Evolutionary conservation across 2,113 vertebrate species (phyloP).

Genomic region (Taurulus bubalis): DNA sequence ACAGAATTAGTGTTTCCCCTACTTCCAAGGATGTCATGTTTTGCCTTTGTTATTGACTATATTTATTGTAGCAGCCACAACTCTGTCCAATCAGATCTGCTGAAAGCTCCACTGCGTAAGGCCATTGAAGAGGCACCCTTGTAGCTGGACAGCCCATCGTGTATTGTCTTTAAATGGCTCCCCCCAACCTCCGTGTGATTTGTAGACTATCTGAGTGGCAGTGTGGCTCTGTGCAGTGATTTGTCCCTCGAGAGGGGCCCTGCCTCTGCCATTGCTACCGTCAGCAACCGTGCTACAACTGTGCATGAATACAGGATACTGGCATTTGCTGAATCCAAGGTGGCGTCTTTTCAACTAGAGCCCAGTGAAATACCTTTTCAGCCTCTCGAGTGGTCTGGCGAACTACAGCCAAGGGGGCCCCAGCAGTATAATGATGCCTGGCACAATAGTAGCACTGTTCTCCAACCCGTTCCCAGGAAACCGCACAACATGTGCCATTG

Average conservation of each 20-base stretch:
- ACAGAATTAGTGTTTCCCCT: constrained; percentile 38
- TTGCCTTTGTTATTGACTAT: constrained; percentile 39
- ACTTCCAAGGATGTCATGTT: constrained; percentile 41
- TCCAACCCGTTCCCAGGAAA: constrained; percentile 86
- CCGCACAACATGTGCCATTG: constrained; percentile 86
- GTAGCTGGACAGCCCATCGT: constrained; percentile 47
- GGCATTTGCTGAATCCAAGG: constrained; percentile 83
- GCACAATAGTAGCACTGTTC: constrained; percentile 87
- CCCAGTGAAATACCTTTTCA: constrained; percentile 86
- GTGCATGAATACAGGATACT: constrained; percentile 68
- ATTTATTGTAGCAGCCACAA: constrained; percentile 40
- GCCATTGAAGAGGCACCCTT: constrained; percentile 48
- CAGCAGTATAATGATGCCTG: constrained; percentile 83
- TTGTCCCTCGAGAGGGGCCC: constrained; percentile 55
- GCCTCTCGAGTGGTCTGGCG: constrained; percentile 80
- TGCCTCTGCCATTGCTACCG: constrained; percentile 57
- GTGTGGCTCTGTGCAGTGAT: constrained; percentile 58
- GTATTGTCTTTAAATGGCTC: constrained; percentile 41
- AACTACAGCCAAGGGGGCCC: constrained; percentile 80
- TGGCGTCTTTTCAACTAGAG: constrained; percentile 82
- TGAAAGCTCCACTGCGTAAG: constrained; percentile 41
- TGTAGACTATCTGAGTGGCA: constrained; percentile 63
- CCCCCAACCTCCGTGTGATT: constrained; percentile 61
- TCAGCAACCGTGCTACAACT: constrained; percentile 72
- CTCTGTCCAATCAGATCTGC: constrained; percentile 43